phyloP scores from a whole-genome alignment of 1,140 invertebrate genomes.

The Antheraea pernyi region DNA sequence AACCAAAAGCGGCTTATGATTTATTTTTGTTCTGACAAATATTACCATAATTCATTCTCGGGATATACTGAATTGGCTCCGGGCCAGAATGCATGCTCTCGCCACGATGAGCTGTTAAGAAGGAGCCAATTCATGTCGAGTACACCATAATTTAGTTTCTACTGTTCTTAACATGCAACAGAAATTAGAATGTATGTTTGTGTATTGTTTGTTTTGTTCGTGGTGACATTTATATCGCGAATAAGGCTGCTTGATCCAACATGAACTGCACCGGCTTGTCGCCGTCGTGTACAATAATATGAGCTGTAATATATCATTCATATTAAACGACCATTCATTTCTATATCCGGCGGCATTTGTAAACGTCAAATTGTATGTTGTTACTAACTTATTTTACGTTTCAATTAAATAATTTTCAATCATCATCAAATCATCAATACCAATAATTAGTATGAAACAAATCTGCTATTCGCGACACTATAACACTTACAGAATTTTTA shows the following conservation, averaged over 20 bases:
- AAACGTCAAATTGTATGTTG: background rate
- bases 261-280: background rate
- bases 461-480: too few species aligned
- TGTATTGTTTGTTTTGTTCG: background rate
- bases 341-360: background rate
- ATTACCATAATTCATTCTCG: too few species aligned
- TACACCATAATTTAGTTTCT: background rate
- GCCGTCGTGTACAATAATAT: background rate
- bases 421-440: background rate
- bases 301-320: background rate
- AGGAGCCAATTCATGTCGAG: background rate
- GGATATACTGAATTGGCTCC: too few species aligned
- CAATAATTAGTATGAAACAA: too few species aligned
- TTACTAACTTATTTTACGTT: background rate
- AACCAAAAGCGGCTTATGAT: too few species aligned
- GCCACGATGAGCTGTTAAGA: background rate
- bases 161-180: background rate
- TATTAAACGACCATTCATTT: background rate
- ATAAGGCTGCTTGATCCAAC: background rate
- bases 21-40: too few species aligned
- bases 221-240: background rate
- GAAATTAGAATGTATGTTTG: background rate
- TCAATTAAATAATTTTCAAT: background rate
- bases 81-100: too few species aligned
- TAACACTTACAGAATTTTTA: too few species aligned